Base-by-base conservation (phyloP, 2,888 invertebrate species). In the Tanypteryx hageni region DNA sequence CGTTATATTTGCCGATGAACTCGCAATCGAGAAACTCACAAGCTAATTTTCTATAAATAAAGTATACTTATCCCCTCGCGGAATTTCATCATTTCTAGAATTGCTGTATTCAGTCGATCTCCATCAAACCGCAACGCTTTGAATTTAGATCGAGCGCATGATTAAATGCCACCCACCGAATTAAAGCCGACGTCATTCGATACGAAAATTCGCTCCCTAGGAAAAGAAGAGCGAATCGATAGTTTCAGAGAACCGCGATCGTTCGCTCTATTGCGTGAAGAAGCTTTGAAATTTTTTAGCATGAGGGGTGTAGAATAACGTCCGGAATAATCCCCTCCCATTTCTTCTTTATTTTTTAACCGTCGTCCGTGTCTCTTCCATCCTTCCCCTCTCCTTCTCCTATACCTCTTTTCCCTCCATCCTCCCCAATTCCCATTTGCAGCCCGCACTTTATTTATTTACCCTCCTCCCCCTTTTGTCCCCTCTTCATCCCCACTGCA, bases 401-500 rank as follows among this genome's bases (percentile, higher is more conserved):
- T 64, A 64, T n/a, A 7, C n/a, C 64, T n/a, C 11, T 83, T 83
- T 16, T n/a, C n/a, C 11, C 18, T 44, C 44, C 22, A 14, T 61
- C 16, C 31, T n/a, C 89, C 31, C 56, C 44, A 83, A 83, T 56
- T 44, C 56, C 44, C 76, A 76, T 76, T 76, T 68, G 27, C 89
- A 8, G 31, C 31, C 64, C 7, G 64, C 89, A 31, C 57, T 22
- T 22, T 58, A 56, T 89, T 64, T 61, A 86, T 86, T 86, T 61
- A 61, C 86, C 27, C 86, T 59, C 86, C 59, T 44, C 86, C 27
- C 86, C 86, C 86, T 86, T 44, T 86, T 86, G 86, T 61, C 22
- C 86, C 89, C 44, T 44, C 44, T 58, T 64, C 64, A n/a, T 64
- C 89, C 89, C 89, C 31, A 89, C 61, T 89, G 89, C 89, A 89